Percentiles rank a stretch among this genome's conserved stretches.
Conservation (phyloP, 2,113 vertebrate genomes). For the Menidia beryllina region DNA sequence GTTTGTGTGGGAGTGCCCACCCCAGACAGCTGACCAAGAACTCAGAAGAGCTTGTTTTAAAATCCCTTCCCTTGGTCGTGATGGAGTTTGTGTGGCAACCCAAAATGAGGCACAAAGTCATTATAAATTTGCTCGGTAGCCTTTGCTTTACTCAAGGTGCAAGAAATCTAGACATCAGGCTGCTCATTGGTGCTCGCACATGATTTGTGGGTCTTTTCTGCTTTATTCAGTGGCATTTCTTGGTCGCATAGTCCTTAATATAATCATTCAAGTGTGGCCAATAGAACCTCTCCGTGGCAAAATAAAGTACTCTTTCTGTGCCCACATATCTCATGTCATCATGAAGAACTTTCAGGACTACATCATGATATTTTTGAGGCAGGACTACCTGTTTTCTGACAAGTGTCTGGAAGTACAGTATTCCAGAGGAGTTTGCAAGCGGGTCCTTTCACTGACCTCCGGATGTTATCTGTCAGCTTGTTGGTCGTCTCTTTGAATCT, state of each 20-base stretch:
- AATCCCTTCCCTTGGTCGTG: neutral
- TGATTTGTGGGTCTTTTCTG: neutral
- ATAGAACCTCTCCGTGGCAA: neutral
- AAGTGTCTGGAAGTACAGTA: neutral
- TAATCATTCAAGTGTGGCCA: neutral
- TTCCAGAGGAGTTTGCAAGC: neutral
- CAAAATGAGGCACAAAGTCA: neutral
- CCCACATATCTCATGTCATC: neutral
- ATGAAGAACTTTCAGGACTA: neutral
- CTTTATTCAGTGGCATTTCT: no score
- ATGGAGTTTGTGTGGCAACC: neutral
- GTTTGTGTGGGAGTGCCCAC: neutral
- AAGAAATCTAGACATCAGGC: neutral
- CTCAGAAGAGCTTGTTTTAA: neutral
- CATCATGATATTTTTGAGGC: neutral
- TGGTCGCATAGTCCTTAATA: neutral
- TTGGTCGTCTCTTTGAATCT: neutral
- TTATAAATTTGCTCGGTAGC: neutral
- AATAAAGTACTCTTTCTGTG: neutral
- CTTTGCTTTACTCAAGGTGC: neutral
- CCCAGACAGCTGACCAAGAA: neutral
- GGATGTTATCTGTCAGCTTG: neutral
- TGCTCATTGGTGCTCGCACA: neutral
- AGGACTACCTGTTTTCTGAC: neutral
- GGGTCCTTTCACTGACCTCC: neutral